phyloP scores from a whole-genome alignment of 2,888 invertebrate species.

The Lithosia quadra region DNA sequence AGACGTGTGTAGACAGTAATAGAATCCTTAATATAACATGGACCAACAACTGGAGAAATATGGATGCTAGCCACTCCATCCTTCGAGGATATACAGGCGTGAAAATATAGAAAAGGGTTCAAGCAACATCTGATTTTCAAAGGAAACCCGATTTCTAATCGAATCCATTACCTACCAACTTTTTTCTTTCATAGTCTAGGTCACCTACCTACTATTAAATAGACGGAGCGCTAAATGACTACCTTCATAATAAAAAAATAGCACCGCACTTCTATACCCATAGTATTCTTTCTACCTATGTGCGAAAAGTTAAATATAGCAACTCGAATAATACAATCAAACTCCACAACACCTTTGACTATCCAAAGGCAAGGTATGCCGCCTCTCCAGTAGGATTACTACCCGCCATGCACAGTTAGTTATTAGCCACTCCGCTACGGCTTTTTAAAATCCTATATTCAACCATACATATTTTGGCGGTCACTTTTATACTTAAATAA shows the following conservation, averaged over 20 bases:
- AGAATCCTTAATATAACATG: not conserved
- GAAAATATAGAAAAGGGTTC: too few species aligned
- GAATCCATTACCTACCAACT: not conserved
- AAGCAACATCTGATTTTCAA: too few species aligned
- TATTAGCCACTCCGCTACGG: slow-evolving; percentile 26
- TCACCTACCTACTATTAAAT: not conserved
- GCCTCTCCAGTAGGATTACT: slow-evolving; percentile 19
- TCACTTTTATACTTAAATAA: slow-evolving; percentile 46
- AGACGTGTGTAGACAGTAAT: not conserved
- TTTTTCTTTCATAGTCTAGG: not conserved
- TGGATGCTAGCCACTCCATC: too few species aligned
- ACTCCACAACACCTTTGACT: not conserved
- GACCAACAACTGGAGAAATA: not conserved
- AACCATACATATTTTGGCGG: slow-evolving; percentile 27
- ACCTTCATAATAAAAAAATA: not conserved
- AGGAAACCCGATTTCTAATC: too few species aligned
- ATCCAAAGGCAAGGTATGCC: slow-evolving; percentile 11
- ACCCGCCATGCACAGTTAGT: slow-evolving; percentile 9
- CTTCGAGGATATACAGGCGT: too few species aligned
- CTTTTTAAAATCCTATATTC: slow-evolving; percentile 40
- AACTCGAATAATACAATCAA: not conserved
- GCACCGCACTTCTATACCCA: not conserved
- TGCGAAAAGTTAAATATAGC: not conserved
- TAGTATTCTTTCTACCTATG: not conserved
- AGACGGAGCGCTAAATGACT: not conserved